Conservation (phyloP, 2,113 vertebrate genomes). For the Oreocharis arfaki region DNA sequence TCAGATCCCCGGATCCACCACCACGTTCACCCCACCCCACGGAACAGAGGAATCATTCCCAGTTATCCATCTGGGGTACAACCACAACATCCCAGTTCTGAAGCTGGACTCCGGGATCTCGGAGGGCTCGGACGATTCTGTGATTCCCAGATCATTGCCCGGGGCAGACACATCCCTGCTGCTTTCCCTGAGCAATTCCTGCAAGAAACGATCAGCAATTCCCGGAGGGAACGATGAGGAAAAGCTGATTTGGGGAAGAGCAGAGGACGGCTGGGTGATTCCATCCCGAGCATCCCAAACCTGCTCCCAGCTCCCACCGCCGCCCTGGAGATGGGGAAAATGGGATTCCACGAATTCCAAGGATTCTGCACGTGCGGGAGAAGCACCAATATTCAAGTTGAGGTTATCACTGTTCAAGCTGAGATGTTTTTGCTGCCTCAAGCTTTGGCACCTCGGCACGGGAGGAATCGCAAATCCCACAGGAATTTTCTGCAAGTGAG, state of each 20-base stretch:
- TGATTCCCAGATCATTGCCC: background rate
- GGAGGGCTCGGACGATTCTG: background rate
- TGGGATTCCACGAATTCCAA: background rate
- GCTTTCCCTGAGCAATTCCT: background rate
- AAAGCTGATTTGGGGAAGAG: background rate
- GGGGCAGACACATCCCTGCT: background rate
- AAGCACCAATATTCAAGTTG: rapidly evolving
- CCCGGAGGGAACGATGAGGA: background rate
- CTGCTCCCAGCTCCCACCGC: background rate
- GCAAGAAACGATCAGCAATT: background rate
- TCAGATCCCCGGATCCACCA: background rate
- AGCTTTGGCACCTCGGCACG: background rate
- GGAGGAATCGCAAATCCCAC: background rate
- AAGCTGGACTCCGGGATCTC: rapidly evolving
- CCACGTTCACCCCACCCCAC: rapidly evolving
- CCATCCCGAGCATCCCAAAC: background rate
- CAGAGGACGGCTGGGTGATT: background rate
- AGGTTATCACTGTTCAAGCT: too few relatives aligned
- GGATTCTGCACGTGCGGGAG: rapidly evolving
- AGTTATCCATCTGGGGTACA: background rate
- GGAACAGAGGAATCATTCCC: background rate
- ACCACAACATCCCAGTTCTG: background rate
- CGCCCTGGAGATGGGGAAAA: rapidly evolving
- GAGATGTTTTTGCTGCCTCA: background rate
- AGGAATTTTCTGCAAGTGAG: slow-evolving; percentile 12